Conservation (phyloP, 2,888 invertebrate species). For the Cremastinae sp. region DNA sequence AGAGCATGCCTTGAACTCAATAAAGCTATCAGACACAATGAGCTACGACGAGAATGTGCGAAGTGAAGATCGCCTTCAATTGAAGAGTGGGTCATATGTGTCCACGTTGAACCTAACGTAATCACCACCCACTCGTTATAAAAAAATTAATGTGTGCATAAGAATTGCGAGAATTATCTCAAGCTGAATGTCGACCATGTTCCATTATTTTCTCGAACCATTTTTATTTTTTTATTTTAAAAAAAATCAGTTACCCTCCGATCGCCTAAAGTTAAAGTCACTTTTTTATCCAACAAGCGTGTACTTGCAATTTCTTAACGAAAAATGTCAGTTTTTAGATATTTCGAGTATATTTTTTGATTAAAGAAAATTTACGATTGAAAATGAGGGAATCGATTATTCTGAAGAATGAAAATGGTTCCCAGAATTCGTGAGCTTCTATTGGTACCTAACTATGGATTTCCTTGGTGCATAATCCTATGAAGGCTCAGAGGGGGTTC, state of each 20-base stretch:
- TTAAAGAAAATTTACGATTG: neutral
- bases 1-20: constrained; percentile 71
- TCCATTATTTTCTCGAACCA: too few relatives aligned
- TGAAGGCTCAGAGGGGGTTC: constrained; percentile 46
- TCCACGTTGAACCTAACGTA: constrained; percentile 18
- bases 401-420: constrained; percentile 70
- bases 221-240: too few relatives aligned
- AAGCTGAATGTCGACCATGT: constrained; percentile 22
- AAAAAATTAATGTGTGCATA: constrained; percentile 1
- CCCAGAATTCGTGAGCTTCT: constrained; percentile 70
- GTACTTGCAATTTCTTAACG: too few relatives aligned
- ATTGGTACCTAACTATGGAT: constrained; percentile 28
- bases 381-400: constrained; percentile 59
- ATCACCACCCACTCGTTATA: constrained; percentile 27
- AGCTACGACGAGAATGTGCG: constrained; percentile 62
- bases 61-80: constrained; percentile 61
- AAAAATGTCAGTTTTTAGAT: too few relatives aligned
- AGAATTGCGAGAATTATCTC: constrained; percentile 47
- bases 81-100: constrained; percentile 62
- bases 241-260: too few relatives aligned
- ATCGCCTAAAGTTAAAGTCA: too few relatives aligned
- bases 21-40: constrained; percentile 70
- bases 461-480: constrained; percentile 32
- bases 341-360: neutral
- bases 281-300: too few relatives aligned